These are phyloP conservation scores for Sisyra nigra DNA, from an alignment of 2,888 invertebrate genomes.

Conservation along the genomic window DNA sequence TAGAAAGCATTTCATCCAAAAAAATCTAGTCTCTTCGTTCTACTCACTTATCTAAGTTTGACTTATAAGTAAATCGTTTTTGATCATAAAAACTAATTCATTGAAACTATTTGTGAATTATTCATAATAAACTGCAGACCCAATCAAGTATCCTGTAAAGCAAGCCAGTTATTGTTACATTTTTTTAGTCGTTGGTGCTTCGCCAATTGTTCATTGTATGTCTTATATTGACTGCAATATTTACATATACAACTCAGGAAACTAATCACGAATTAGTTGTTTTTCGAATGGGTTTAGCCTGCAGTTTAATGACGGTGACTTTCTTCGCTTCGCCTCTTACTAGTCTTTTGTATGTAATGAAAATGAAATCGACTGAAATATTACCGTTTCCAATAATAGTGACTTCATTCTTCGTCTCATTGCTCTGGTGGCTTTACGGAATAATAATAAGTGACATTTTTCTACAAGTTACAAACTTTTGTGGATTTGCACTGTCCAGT, in stretches of 20 bases:
- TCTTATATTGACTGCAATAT: slow-evolving; percentile 33
- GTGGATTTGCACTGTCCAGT: slow-evolving; percentile 57
- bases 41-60: no score
- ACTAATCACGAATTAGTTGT: slow-evolving; percentile 34
- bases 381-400: slow-evolving; percentile 78
- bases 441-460: slow-evolving; percentile 58
- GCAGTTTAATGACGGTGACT: slow-evolving; percentile 57
- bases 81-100: no score
- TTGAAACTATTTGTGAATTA: no score
- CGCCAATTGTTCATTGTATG: slow-evolving; percentile 41
- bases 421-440: slow-evolving; percentile 78
- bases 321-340: slow-evolving; percentile 73
- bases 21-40: no score
- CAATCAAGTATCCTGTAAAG: no score
- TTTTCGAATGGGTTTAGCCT: slow-evolving; percentile 46
- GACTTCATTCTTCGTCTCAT: slow-evolving; percentile 64
- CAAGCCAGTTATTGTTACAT: slow-evolving; percentile 3
- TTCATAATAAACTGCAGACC: no score
- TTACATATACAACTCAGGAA: slow-evolving; percentile 41
- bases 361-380: slow-evolving; percentile 64
- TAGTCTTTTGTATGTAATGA: slow-evolving; percentile 64
- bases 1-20: no score
- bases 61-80: no score
- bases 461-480: slow-evolving; percentile 67
- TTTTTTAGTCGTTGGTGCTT: slow-evolving; percentile 32